These are phyloP conservation scores for Natrix natrix DNA, from an alignment of 2,797 vertebrate species.

Conservation along the genomic window DNA sequence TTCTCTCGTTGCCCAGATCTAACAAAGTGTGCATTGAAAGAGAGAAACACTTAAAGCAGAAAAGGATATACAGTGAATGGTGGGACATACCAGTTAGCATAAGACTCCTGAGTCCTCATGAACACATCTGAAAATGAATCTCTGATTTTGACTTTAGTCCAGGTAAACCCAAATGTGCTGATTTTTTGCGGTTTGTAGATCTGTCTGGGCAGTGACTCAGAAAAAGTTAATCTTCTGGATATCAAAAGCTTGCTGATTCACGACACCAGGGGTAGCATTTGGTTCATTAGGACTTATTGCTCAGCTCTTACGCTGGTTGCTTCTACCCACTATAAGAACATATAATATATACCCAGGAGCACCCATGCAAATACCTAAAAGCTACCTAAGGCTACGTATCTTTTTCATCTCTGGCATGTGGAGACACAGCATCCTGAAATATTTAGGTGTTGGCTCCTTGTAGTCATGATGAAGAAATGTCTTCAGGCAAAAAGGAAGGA, in stretches of 20 bases:
- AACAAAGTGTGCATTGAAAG: background rate
- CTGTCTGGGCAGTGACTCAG: background rate
- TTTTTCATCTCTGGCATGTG: conserved; percentile 60
- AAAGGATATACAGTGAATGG: background rate
- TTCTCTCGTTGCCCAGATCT: no score
- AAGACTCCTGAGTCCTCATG: background rate
- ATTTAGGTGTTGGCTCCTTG: conserved; percentile 66
- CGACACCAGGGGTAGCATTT: conserved; percentile 36
- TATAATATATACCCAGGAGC: conserved; percentile 36
- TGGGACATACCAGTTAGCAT: background rate
- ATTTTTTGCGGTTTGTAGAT: background rate
- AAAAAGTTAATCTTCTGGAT: conserved; percentile 28
- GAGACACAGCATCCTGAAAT: conserved; percentile 62
- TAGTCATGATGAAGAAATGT: conserved; percentile 56
- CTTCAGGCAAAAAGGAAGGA: conserved; percentile 29
- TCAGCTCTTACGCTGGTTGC: conserved; percentile 30
- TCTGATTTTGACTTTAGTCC: background rate
- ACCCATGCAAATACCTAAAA: conserved; percentile 52
- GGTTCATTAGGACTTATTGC: conserved; percentile 31
- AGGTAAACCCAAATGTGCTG: conserved; percentile 16
- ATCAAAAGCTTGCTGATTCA: conserved; percentile 25
- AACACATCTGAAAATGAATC: background rate
- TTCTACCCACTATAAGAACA: conserved; percentile 28
- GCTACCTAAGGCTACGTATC: conserved; percentile 60
- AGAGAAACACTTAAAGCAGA: background rate